phyloP scores from a whole-genome alignment of 2,888 invertebrate species.

The Pterostichus madidus region DNA sequence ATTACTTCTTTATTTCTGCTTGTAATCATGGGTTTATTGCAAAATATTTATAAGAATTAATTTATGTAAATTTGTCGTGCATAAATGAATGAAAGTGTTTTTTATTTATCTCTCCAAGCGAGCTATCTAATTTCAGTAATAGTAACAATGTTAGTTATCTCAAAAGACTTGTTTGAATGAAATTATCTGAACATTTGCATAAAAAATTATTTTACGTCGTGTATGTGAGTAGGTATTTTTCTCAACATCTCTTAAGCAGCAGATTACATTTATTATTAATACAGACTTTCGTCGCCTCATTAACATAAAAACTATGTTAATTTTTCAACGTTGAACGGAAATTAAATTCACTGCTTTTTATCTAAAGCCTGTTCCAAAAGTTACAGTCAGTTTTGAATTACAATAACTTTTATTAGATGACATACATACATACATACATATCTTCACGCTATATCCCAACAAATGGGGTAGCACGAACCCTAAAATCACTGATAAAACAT shows the following conservation, averaged over 20 bases:
- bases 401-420: too few relatives aligned
- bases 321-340: constrained; percentile 45
- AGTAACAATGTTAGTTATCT: constrained; percentile 43
- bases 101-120: background rate
- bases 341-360: constrained; percentile 16
- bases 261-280: constrained; percentile 52
- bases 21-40: too few relatives aligned
- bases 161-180: constrained; percentile 38
- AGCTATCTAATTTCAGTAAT: constrained; percentile 36
- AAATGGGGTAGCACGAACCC: too few relatives aligned
- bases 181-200: constrained; percentile 46
- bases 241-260: constrained; percentile 29
- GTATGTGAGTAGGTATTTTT: constrained; percentile 35
- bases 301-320: constrained; percentile 45
- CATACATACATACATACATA: too few relatives aligned
- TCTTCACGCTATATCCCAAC: too few relatives aligned
- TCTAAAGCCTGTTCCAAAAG: too few relatives aligned
- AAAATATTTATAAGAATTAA: background rate
- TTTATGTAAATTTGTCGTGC: constrained; percentile 8
- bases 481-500: too few relatives aligned
- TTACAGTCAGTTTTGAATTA: too few relatives aligned
- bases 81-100: constrained; percentile 14
- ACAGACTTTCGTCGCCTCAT: constrained; percentile 50
- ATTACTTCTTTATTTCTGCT: too few relatives aligned
- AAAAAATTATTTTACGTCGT: constrained; percentile 40